Conservation (phyloP, 2,113 vertebrate genomes). For the Chamaetylas fuelleborni region DNA sequence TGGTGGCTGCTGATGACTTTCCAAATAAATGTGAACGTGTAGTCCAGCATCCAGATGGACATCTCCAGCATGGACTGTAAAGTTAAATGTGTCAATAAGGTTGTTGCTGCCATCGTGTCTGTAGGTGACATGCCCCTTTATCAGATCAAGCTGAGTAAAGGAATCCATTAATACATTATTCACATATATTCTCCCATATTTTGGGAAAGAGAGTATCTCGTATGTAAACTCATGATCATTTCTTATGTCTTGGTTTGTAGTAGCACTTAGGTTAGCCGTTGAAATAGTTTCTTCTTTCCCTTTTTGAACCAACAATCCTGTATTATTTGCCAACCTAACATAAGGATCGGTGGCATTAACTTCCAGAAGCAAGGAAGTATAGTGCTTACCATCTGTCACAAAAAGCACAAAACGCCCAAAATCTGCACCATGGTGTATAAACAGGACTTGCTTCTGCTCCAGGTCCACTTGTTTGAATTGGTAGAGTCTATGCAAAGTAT, state of each 20-base stretch:
- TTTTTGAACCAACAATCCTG: slow-evolving; percentile 84
- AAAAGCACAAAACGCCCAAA: slow-evolving; percentile 86
- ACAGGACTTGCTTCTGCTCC: slow-evolving; percentile 80
- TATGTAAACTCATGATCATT: slow-evolving; percentile 76
- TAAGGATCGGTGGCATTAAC: slow-evolving; percentile 83
- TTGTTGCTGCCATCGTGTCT: slow-evolving; percentile 77
- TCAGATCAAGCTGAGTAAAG: slow-evolving; percentile 83
- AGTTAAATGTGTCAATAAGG: slow-evolving; percentile 79
- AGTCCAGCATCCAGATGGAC: slow-evolving; percentile 64
- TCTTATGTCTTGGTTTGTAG: slow-evolving; percentile 86
- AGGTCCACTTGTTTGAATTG: slow-evolving; percentile 86
- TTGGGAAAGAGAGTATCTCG: slow-evolving; percentile 70
- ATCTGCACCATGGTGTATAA: slow-evolving; percentile 79
- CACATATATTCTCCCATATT: slow-evolving; percentile 76
- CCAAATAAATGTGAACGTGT: slow-evolving; percentile 78
- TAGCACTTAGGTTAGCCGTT: slow-evolving; percentile 77
- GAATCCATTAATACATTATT: slow-evolving; percentile 49
- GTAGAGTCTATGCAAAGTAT: slow-evolving; percentile 81
- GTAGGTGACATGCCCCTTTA: slow-evolving; percentile 75
- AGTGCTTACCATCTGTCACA: slow-evolving; percentile 87
- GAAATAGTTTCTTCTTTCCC: slow-evolving; percentile 73
- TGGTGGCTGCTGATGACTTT: slow-evolving; percentile 79
- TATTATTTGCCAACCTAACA: slow-evolving; percentile 79
- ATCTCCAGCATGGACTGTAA: slow-evolving; percentile 76
- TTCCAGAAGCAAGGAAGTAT: slow-evolving; percentile 82